Conservation (phyloP, 2,113 vertebrate species). For the Scophthalmus maximus region DNA sequence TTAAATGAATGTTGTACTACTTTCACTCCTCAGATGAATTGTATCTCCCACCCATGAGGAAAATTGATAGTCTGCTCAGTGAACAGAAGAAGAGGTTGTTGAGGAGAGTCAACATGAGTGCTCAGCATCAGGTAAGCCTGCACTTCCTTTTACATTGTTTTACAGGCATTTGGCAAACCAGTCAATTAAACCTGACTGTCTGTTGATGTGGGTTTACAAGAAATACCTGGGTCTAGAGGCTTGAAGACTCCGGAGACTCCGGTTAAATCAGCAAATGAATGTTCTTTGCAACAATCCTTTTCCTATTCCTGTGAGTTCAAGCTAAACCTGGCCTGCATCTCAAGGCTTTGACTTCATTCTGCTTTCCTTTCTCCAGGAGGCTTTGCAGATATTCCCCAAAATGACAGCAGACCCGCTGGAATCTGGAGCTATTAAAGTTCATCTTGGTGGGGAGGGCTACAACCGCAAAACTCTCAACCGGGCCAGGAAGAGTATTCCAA, state of each 20-base stretch:
- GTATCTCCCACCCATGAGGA: conserved; percentile 92
- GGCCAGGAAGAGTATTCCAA: conserved; percentile 90
- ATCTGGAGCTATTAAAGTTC: conserved; percentile 84
- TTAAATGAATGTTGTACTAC: conserved; percentile 44
- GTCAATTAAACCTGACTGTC: too few relatives aligned
- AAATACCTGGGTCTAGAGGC: too few relatives aligned
- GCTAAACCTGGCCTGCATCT: not conserved
- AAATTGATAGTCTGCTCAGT: conserved; percentile 90
- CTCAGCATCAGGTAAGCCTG: conserved; percentile 85
- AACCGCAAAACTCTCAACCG: conserved; percentile 95
- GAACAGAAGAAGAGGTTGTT: conserved; percentile 92
- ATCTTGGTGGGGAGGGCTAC: conserved; percentile 88
- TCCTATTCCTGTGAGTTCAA: not conserved
- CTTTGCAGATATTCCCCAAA: conserved; percentile 89
- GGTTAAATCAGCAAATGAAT: too few relatives aligned
- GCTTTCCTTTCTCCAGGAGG: conserved; percentile 77
- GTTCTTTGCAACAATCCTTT: too few relatives aligned
- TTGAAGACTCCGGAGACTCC: too few relatives aligned
- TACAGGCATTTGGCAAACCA: too few relatives aligned
- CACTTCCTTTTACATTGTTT: not conserved
- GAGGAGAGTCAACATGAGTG: conserved; percentile 87
- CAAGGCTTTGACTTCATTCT: conserved; percentile 9
- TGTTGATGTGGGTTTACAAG: too few relatives aligned
- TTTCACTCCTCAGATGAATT: conserved; percentile 85
- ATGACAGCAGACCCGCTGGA: conserved; percentile 85